Evolutionary conservation across 2,888 invertebrate species (phyloP), one percentile per base, ranked within the genome.

Genomic region (Ceraclea dissimilis): DNA sequence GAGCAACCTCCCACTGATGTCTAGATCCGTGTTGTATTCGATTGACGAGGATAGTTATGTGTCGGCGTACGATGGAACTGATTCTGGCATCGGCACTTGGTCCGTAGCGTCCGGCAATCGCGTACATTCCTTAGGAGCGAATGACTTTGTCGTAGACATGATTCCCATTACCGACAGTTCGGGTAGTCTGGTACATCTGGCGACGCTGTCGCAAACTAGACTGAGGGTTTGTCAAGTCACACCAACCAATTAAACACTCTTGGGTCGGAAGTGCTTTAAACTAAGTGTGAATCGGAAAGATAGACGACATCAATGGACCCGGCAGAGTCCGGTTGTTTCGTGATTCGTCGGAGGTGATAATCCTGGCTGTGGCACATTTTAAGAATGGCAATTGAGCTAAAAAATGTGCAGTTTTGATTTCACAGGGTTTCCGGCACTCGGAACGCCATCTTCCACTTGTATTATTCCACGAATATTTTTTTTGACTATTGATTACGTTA

Each of bases 31-130:
- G 67, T 79, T 85, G 6, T 70, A 81, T 22, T 72, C 78, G 0
- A 67, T 80, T 0, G 80, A 81, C 0, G 73, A 79, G 2, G 78
- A 83, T 10, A 75, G 80, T 8, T 77, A 87, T 66, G 79, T 89
- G 0, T 85, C 87, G 1, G 87, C 87, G 0, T 85, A 89, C 65
- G 83, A 90, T 58, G 91, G 91, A 69, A 82, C 84, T 52, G 81
- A 78, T n/a, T 81, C 81, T 2, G 71, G 79, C 11, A 69, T 89
- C 21, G 76, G 79, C 49, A 69, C 89, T 1, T 87, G 88, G 76
- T 86, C 85, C 56, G 69, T 79, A 49, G 70, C 73, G 43, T 76
- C 74, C 1, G 78, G 80, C 17, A 78, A 69, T 66, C 79, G 70
- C 69, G 73, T 69, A 58, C 78, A 67, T 65, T 79, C 78, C 0